phyloP scores from a whole-genome alignment of 23 tunicate genomes.

The Styela plicata region DNA sequence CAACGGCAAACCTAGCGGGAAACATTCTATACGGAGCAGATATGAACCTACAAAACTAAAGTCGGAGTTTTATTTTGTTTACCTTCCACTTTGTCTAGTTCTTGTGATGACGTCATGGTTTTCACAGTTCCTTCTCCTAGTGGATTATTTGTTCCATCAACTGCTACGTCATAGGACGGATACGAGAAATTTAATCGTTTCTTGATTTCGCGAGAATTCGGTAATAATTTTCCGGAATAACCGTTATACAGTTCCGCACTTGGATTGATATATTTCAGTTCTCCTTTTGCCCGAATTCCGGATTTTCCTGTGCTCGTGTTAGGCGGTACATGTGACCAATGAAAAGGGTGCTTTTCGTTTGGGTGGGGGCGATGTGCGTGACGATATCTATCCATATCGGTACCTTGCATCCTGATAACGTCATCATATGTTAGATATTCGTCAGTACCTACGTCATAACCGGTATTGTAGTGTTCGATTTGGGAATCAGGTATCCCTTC shows the following conservation, averaged over 20 bases:
- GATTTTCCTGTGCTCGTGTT: neutral
- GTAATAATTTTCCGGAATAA: conserved; percentile 16
- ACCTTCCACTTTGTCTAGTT: neutral
- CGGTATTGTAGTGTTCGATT: conserved; percentile 2
- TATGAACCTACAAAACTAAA: too few relatives aligned
- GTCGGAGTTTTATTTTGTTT: too few relatives aligned
- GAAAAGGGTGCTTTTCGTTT: conserved; percentile 11
- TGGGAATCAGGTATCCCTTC: conserved; percentile 28
- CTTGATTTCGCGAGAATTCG: conserved; percentile 28
- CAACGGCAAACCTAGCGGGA: too few relatives aligned
- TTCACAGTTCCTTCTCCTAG: neutral
- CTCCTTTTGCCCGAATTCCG: conserved; percentile 7
- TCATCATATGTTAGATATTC: conserved; percentile 28
- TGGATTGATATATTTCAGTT: neutral
- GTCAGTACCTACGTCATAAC: conserved; percentile 17
- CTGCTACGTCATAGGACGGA: conserved; percentile 13
- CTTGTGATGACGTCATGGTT: neutral
- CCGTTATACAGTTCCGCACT: conserved; percentile 1
- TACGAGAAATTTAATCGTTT: conserved; percentile 24
- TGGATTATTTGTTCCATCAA: neutral
- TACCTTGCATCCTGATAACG: conserved; percentile 30
- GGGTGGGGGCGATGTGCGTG: conserved; percentile 17
- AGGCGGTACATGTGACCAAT: conserved; percentile 22
- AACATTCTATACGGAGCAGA: too few relatives aligned
- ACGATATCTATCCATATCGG: conserved; percentile 15